phyloP scores from a whole-genome alignment of 2,888 invertebrate species.

The Drosophila quinaria region DNA sequence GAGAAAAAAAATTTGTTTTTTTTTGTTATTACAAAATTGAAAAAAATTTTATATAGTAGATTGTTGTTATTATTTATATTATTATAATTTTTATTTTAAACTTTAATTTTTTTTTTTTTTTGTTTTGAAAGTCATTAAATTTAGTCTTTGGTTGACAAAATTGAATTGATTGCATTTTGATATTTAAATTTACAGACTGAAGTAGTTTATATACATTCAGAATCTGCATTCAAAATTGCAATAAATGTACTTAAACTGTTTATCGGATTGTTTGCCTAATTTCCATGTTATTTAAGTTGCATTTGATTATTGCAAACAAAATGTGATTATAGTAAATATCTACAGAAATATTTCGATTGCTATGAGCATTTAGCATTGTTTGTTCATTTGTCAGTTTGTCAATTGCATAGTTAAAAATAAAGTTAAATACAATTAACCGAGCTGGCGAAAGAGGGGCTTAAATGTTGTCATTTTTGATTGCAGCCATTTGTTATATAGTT shows the following conservation, averaged over 20 bases:
- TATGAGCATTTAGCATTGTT: constrained; percentile 6
- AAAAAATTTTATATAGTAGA: too few relatives aligned
- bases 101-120: too few relatives aligned
- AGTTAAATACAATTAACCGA: constrained; percentile 16
- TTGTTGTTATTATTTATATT: too few relatives aligned
- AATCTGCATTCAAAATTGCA: background rate
- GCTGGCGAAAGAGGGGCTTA: background rate
- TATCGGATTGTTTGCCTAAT: constrained; percentile 13
- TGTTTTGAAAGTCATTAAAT: too few relatives aligned
- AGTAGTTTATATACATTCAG: background rate
- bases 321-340: constrained; percentile 21
- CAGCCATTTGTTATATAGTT: background rate
- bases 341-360: constrained; percentile 22
- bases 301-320: constrained; percentile 8
- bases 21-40: too few relatives aligned
- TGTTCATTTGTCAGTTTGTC: constrained; percentile 12
- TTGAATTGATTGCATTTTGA: background rate
- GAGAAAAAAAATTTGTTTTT: background rate
- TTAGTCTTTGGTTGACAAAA: background rate
- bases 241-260: constrained; percentile 1
- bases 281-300: constrained; percentile 7
- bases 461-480: background rate
- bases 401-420: constrained; percentile 29
- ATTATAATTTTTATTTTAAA: too few relatives aligned
- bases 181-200: background rate